These are phyloP conservation scores for Ciconia boyciana DNA, from an alignment of 2,113 vertebrate species.

Conservation along the genomic window DNA sequence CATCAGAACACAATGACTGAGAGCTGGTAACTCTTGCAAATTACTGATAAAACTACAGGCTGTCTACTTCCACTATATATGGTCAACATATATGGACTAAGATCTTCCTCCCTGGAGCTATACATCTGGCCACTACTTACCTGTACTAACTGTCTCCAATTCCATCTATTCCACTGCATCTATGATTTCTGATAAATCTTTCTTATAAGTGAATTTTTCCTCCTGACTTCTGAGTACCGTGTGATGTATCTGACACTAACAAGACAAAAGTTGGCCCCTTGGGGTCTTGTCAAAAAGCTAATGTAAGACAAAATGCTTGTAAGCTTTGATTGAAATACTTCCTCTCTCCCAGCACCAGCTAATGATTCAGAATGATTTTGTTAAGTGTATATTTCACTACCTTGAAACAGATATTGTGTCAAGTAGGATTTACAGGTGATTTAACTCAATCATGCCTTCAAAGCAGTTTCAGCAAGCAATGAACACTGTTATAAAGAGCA, in stretches of 20 bases:
- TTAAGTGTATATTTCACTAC: constrained; percentile 69
- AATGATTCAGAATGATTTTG: constrained; percentile 63
- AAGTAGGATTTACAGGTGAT: constrained; percentile 69
- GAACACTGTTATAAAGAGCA: background rate
- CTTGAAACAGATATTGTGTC: constrained; percentile 80
- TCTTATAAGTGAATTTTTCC: constrained; percentile 1
- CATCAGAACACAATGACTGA: background rate
- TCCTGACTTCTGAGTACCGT: constrained; percentile 38
- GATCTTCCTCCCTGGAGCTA: background rate
- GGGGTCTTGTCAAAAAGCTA: constrained; percentile 66
- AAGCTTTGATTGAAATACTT: constrained; percentile 60
- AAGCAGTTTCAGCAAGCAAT: constrained; percentile 20
- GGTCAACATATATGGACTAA: rapidly evolving
- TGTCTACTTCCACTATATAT: background rate
- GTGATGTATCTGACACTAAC: constrained; percentile 45
- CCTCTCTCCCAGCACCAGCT: constrained; percentile 57
- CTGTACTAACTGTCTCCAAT: background rate
- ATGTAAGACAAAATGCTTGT: constrained; percentile 54
- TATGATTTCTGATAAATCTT: background rate
- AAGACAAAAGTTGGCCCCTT: constrained; percentile 60
- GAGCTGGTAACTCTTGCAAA: background rate
- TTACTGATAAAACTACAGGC: background rate
- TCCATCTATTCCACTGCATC: background rate
- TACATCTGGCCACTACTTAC: background rate
- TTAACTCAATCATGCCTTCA: constrained; percentile 71